Base-by-base conservation (phyloP, 2,797 vertebrate species). In the Halcyon badia region DNA sequence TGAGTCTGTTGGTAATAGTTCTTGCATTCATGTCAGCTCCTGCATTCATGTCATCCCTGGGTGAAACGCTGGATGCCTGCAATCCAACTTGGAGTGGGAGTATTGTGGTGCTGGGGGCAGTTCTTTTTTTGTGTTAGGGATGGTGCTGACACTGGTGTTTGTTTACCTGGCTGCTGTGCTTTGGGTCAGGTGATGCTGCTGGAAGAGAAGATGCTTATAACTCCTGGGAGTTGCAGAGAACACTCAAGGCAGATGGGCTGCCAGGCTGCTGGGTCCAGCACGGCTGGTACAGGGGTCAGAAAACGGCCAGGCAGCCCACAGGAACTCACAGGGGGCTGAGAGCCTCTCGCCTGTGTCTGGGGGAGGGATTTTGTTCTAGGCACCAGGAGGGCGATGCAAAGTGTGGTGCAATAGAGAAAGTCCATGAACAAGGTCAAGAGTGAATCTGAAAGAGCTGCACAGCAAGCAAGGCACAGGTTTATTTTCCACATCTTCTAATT, bases 11-110 rank as follows among this genome's bases (percentile, higher is more conserved):
- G 2, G n/a, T 30, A 18, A 24, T 6, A 58, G 56, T 56, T 78
- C 21, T 57, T 21, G 33, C 1, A 1, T 31, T 51, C 28, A 5
- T 1, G 1, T 35, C 31, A 24, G 52, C 15, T 42, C 5, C 37
- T 22, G 35, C 1, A 1, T n/a, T 51, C 30, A 5, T 1, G 1
- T 35, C 28, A 25, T 54, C 19, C n/a, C 41, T 1, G 0, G 13
- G 14, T 37, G 73, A 22, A 46, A 58, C 0, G 2, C 71, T 51
- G 46, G n/a, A 15, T 0, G 0, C 14, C 61, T 64, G 41, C 26
- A n/a, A 1, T 48, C 30, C 1, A 1, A 7, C 39, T 33, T 30
- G 26, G 19, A 54, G 56, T 1, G 0, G 12, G 54, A 52, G 11
- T 31, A 6, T 42, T 73, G 69, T 78, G 61, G 24, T 37, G 39